Evolutionary conservation across 1,140 invertebrate genomes (phyloP).

Genomic region (Drosophila pseudoobscura): DNA sequence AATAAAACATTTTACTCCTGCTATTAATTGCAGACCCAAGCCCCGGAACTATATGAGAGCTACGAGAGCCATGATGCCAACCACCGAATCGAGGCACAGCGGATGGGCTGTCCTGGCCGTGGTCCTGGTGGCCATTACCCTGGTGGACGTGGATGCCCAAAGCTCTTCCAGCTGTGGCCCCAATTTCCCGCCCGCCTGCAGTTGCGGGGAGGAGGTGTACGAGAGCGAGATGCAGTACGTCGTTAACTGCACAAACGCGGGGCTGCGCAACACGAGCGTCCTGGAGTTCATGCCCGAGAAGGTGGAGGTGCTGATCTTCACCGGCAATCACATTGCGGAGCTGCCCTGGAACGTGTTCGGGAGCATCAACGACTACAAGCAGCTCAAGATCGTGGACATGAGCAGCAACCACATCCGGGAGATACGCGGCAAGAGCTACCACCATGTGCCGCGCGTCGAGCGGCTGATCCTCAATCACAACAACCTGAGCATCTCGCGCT

Average conservation of each 20-base stretch:
- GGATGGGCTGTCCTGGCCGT: slow-evolving; percentile 44
- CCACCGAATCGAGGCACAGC: slow-evolving; percentile 48
- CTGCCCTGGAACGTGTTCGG: slow-evolving; percentile 91
- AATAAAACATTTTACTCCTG: slow-evolving; percentile 52
- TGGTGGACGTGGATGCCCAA: slow-evolving; percentile 46
- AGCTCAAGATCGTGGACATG: slow-evolving; percentile 89
- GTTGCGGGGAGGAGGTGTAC: slow-evolving; percentile 85
- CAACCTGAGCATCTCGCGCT: slow-evolving; percentile 86
- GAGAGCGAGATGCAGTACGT: slow-evolving; percentile 85
- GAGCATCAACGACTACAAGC: slow-evolving; percentile 85
- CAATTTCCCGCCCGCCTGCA: slow-evolving; percentile 84
- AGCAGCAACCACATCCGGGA: slow-evolving; percentile 90
- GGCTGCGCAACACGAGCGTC: slow-evolving; percentile 85
- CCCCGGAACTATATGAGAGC: not conserved
- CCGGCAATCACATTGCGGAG: slow-evolving; percentile 87
- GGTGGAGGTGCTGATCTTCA: slow-evolving; percentile 90
- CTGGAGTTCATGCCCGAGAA: slow-evolving; percentile 87
- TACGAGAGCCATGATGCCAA: slow-evolving; percentile 27
- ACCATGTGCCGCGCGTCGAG: slow-evolving; percentile 89
- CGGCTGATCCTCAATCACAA: slow-evolving; percentile 91
- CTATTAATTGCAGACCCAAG: slow-evolving; percentile 50
- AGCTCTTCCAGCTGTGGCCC: slow-evolving; percentile 83
- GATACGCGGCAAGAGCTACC: slow-evolving; percentile 91
- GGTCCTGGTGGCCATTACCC: slow-evolving; percentile 42
- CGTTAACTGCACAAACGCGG: slow-evolving; percentile 89